Evolutionary conservation across 2,113 vertebrate species (phyloP).

Genomic region (Donacobius atricapilla): DNA sequence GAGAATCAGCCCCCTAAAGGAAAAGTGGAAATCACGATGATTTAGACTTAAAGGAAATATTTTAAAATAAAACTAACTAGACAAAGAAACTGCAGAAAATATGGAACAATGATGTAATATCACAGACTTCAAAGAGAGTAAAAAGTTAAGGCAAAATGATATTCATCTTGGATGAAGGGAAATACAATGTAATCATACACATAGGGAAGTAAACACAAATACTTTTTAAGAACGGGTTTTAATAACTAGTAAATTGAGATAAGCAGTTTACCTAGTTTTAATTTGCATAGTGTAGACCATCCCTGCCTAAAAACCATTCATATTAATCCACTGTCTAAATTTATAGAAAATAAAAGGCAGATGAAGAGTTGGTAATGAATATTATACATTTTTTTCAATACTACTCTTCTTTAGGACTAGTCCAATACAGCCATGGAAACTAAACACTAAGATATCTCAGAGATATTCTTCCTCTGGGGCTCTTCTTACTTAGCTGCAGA

Average conservation of each 20-base stretch:
- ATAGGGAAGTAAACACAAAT: background rate
- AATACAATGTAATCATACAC: background rate
- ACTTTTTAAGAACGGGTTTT: background rate
- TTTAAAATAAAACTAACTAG: background rate
- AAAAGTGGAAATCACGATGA: background rate
- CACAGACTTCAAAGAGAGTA: background rate
- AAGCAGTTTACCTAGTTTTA: background rate
- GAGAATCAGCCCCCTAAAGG: fast-evolving
- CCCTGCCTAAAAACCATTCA: background rate
- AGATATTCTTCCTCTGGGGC: background rate
- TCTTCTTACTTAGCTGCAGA: background rate
- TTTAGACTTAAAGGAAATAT: background rate
- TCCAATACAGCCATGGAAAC: background rate
- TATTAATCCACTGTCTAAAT: background rate
- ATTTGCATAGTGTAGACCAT: background rate
- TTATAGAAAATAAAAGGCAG: background rate
- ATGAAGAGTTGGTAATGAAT: background rate
- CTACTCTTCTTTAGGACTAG: background rate
- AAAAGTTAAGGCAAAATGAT: background rate
- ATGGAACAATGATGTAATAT: background rate
- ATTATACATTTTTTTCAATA: background rate
- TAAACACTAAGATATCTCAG: background rate
- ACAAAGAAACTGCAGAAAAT: background rate
- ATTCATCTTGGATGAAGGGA: background rate
- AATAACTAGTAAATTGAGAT: background rate